Percentiles rank a stretch among this genome's conserved stretches.
phyloP scores from a whole-genome alignment of 1,140 invertebrate genomes.

The Hesperophylax magnus region DNA sequence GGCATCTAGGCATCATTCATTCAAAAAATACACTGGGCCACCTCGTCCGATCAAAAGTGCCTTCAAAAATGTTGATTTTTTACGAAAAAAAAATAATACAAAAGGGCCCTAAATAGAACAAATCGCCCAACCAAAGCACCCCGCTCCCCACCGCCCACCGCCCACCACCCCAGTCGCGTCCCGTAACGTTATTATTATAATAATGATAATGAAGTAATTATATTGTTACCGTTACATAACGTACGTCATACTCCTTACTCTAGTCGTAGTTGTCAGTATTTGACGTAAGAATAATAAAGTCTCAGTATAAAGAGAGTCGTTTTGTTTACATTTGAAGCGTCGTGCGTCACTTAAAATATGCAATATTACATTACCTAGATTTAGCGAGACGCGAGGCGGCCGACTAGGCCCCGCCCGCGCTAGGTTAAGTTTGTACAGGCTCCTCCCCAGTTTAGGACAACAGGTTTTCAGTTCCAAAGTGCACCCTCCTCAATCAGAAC shows the following conservation, averaged over 20 bases:
- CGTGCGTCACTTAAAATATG: slow-evolving; percentile 39
- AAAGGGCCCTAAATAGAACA: slow-evolving; percentile 88
- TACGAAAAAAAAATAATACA: slow-evolving; percentile 82
- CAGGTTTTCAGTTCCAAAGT: slow-evolving; percentile 68
- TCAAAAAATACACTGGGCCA: slow-evolving; percentile 82
- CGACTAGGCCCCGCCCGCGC: slow-evolving; percentile 59
- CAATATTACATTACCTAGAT: slow-evolving; percentile 52
- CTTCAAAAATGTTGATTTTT: slow-evolving; percentile 88
- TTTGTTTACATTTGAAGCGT: slow-evolving; percentile 47
- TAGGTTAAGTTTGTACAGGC: slow-evolving; percentile 58
- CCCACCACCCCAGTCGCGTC: slow-evolving; percentile 38
- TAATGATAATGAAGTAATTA: slow-evolving; percentile 40
- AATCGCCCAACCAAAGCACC: slow-evolving; percentile 77
- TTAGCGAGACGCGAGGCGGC: slow-evolving; percentile 41
- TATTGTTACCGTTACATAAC: slow-evolving; percentile 51
- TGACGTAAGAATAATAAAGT: slow-evolving; percentile 46
- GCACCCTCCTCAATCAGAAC: slow-evolving; percentile 50
- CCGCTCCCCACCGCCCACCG: slow-evolving; percentile 66
- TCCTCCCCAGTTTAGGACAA: slow-evolving; percentile 63
- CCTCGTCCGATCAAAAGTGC: slow-evolving; percentile 91
- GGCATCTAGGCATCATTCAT: slow-evolving; percentile 70
- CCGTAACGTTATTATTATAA: slow-evolving; percentile 39
- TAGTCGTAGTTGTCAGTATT: slow-evolving; percentile 54
- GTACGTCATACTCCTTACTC: slow-evolving; percentile 47
- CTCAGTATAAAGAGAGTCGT: slow-evolving; percentile 43